Conservation (phyloP, 2,888 invertebrate species). For the Pterobdella sp. region DNA sequence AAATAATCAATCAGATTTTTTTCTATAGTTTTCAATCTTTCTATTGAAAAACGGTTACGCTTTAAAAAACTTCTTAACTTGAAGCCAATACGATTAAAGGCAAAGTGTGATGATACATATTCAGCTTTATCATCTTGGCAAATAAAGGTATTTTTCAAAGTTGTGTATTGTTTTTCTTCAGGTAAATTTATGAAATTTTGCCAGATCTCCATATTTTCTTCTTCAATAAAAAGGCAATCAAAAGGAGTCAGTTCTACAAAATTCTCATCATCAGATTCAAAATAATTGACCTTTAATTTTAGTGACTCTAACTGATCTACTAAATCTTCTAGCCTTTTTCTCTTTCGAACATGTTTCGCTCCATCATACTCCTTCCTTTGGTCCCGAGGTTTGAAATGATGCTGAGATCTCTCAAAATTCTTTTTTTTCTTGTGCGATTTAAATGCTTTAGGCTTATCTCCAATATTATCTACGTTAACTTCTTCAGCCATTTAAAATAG, state of each 20-base stretch:
- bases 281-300: slow-evolving; percentile 22
- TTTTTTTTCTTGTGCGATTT: slow-evolving; percentile 19
- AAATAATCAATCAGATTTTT: slow-evolving; percentile 50
- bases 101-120: slow-evolving; percentile 43
- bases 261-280: slow-evolving; percentile 40
- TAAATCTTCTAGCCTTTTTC: slow-evolving; percentile 19
- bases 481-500: no score
- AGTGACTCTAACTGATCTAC: slow-evolving; percentile 5
- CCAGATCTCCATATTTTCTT: slow-evolving; percentile 27
- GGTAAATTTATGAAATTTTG: slow-evolving; percentile 10
- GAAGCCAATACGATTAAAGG: slow-evolving; percentile 48
- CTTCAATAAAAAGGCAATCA: slow-evolving; percentile 11
- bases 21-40: slow-evolving; percentile 48
- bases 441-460: no score
- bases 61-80: slow-evolving; percentile 43
- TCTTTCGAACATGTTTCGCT: slow-evolving; percentile 24
- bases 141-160: not conserved
- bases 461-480: no score
- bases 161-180: slow-evolving; percentile 23
- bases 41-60: slow-evolving; percentile 47
- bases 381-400: slow-evolving; percentile 30
- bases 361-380: slow-evolving; percentile 22
- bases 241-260: slow-evolving; percentile 33
- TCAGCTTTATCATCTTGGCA: not conserved
- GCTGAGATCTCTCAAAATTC: slow-evolving; percentile 32